These are phyloP conservation scores for Drosophila mayri DNA, from an alignment of 1,140 invertebrate species.

Conservation along the genomic window DNA sequence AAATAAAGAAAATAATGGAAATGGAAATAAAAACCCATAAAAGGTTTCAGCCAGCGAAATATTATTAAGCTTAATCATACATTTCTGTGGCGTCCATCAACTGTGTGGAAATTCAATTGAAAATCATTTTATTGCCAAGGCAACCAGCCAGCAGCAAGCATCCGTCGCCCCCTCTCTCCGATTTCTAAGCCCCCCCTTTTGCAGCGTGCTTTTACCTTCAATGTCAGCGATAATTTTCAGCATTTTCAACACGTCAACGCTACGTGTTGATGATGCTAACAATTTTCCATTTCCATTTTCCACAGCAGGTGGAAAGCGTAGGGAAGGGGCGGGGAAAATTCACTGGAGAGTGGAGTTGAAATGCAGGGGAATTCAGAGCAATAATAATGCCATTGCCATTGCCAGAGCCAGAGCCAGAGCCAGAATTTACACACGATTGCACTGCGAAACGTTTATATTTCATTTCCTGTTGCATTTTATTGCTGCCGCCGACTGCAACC, in stretches of 20 bases:
- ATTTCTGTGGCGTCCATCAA: slow-evolving; percentile 53
- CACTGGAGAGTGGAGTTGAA: slow-evolving; percentile 19
- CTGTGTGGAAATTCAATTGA: slow-evolving; percentile 69
- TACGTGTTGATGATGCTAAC: slow-evolving; percentile 73
- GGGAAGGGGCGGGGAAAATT: background rate
- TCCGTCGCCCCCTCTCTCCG: background rate
- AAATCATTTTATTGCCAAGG: slow-evolving; percentile 72
- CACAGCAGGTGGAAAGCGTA: background rate
- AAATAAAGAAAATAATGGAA: background rate
- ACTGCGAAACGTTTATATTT: slow-evolving; percentile 52
- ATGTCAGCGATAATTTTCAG: slow-evolving; percentile 51
- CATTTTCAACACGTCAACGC: slow-evolving; percentile 70
- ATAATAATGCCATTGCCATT: slow-evolving; percentile 45
- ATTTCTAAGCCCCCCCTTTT: background rate
- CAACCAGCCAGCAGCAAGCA: slow-evolving; percentile 5
- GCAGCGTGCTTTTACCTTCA: background rate
- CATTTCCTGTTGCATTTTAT: slow-evolving; percentile 62
- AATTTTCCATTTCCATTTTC: slow-evolving; percentile 60
- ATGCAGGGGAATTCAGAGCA: slow-evolving; percentile 24
- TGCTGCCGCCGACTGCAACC: slow-evolving; percentile 21
- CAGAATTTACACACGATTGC: slow-evolving; percentile 56
- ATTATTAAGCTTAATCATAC: slow-evolving; percentile 69
- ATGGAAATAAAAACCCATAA: slow-evolving; percentile 12
- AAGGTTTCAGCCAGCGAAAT: slow-evolving; percentile 4
- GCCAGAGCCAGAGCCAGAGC: slow-evolving; percentile 13